These are phyloP conservation scores for Myrmecobius fasciatus DNA, from an alignment of 2,113 vertebrate genomes.

Conservation along the genomic window DNA sequence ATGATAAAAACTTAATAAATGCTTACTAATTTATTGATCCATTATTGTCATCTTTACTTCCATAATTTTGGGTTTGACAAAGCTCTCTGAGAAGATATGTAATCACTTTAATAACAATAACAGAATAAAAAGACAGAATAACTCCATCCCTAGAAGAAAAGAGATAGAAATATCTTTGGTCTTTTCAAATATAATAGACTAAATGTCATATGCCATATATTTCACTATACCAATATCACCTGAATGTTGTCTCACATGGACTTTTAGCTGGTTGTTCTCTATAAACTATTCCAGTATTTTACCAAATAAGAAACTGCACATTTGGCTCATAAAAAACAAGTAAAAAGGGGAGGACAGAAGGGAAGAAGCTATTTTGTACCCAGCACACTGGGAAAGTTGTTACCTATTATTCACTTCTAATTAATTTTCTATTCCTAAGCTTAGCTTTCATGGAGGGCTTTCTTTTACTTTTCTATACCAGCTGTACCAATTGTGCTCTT, in stretches of 20 bases:
- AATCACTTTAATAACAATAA: not conserved
- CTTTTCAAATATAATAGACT: not conserved
- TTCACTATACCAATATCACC: not conserved
- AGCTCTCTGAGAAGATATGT: not conserved
- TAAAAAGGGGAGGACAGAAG: not conserved
- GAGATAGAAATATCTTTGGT: not conserved
- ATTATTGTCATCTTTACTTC: not conserved
- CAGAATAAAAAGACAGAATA: not conserved
- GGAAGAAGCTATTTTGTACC: not conserved
- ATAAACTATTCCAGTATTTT: not conserved
- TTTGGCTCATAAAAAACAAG: not conserved
- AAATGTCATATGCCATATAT: not conserved
- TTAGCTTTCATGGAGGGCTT: not conserved
- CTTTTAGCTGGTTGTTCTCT: not conserved
- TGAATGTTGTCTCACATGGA: not conserved
- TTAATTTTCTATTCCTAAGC: not conserved
- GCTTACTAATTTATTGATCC: not conserved
- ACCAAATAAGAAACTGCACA: not conserved
- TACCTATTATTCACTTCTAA: not conserved
- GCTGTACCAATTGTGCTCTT: not conserved
- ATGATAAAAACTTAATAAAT: not conserved
- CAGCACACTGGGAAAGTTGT: not conserved
- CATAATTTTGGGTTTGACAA: not conserved
- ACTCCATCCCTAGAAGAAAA: not conserved
- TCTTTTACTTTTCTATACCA: not conserved